phyloP scores from a whole-genome alignment of 2,113 vertebrate genomes.

The Erpornis zantholeuca region DNA sequence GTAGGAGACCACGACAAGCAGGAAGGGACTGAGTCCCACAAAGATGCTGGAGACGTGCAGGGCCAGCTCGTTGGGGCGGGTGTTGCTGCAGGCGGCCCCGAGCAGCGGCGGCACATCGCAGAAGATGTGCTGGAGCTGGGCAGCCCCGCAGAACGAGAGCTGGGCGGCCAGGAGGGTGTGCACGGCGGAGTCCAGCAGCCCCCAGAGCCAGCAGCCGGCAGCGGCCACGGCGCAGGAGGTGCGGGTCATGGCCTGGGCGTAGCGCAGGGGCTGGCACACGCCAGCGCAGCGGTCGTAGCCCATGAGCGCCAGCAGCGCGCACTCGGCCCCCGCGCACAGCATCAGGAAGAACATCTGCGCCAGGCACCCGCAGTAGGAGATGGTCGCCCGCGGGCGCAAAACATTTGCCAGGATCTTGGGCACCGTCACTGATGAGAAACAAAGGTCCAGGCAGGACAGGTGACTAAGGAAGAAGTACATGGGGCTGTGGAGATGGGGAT shows the following conservation, averaged over 20 bases:
- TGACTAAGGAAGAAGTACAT: conserved; percentile 59
- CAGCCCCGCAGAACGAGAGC: background rate
- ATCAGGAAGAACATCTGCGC: conserved; percentile 21
- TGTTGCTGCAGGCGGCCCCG: background rate
- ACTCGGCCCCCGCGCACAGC: background rate
- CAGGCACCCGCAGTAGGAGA: background rate
- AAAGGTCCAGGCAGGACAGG: conserved; percentile 36
- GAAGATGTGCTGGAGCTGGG: conserved; percentile 22
- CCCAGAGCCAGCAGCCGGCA: background rate
- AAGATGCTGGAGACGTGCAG: background rate
- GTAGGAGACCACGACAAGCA: background rate
- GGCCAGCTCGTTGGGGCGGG: background rate
- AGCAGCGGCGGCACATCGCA: background rate
- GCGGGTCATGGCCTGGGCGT: background rate
- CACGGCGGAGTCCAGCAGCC: background rate
- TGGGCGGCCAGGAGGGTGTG: background rate
- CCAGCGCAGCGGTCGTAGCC: conserved; percentile 14
- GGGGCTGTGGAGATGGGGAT: conserved; percentile 8
- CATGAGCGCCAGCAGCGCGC: background rate
- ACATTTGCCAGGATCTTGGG: background rate
- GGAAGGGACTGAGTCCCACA: background rate
- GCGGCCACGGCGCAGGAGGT: fast-evolving
- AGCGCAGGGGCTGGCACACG: conserved; percentile 19
- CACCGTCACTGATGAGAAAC: background rate
- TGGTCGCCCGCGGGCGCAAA: background rate